phyloP scores from a whole-genome alignment of 2,113 vertebrate genomes.

The Neolamprologus kungweensis region DNA sequence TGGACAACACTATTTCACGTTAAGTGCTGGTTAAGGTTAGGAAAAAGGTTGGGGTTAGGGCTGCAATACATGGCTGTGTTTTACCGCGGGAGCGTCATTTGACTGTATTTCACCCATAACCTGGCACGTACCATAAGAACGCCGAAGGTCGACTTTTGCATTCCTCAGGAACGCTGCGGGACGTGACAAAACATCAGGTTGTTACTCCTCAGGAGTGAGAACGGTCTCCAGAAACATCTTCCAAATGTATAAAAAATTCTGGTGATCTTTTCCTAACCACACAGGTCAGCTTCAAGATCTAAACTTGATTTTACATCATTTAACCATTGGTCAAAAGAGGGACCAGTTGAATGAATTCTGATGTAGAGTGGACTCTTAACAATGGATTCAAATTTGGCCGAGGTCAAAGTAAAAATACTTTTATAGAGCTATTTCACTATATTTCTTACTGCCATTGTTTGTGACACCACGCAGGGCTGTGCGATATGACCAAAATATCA shows the following conservation, averaged over 20 bases:
- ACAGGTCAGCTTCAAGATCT: not conserved
- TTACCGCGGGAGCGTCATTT: not conserved
- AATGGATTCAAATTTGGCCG: not conserved
- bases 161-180: not conserved
- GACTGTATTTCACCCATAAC: not conserved
- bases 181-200: rapidly evolving
- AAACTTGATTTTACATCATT: rapidly evolving
- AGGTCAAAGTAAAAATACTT: not conserved
- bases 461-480: not conserved
- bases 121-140: not conserved
- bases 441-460: not conserved
- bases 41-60: rapidly evolving
- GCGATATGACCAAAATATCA: too few relatives aligned
- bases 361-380: not conserved
- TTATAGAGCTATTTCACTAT: not conserved
- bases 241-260: not conserved
- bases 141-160: rapidly evolving
- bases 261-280: not conserved
- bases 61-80: not conserved
- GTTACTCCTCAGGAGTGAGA: rapidly evolving
- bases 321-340: not conserved
- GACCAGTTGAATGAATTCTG: not conserved
- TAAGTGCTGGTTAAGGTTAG: not conserved
- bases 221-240: rapidly evolving
- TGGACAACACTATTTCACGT: not conserved